A percentile compares a stretch with the other conserved stretches of the same genome.
These are phyloP conservation scores for Leptinotarsa tumamoca DNA, from an alignment of 2,888 invertebrate genomes.

Conservation along the genomic window DNA sequence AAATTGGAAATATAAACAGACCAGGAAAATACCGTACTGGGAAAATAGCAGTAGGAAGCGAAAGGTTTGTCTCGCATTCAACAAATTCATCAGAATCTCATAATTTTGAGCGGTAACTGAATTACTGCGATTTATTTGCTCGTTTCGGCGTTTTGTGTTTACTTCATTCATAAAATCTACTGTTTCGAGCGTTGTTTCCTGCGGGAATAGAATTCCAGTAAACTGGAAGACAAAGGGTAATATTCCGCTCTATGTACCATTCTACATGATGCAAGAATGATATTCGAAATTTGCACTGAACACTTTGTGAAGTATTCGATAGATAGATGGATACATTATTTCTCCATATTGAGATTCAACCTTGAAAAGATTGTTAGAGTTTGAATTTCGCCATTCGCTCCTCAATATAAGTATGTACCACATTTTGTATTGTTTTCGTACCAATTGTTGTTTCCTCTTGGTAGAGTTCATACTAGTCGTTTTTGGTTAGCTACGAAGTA, in stretches of 20 bases:
- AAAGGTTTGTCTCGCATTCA: neutral
- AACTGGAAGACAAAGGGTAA: constrained; percentile 15
- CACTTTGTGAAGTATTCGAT: too few species aligned
- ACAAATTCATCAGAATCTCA: constrained; percentile 3
- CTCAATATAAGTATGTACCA: too few species aligned
- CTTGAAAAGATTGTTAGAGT: too few species aligned
- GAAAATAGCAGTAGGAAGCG: neutral
- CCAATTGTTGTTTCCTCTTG: too few species aligned
- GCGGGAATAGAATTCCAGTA: neutral
- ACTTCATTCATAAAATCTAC: constrained; percentile 16
- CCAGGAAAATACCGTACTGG: neutral
- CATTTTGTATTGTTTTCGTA: too few species aligned
- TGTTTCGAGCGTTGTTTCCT: constrained; percentile 12
- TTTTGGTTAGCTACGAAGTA: too few species aligned
- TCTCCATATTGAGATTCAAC: too few species aligned
- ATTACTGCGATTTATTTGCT: constrained; percentile 20
- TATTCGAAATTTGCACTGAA: neutral
- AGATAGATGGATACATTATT: too few species aligned
- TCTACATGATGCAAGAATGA: neutral
- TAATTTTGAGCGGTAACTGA: constrained; percentile 11
- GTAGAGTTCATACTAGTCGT: too few species aligned
- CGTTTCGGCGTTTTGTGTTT: constrained; percentile 12
- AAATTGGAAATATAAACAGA: neutral
- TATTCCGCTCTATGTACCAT: constrained; percentile 1
- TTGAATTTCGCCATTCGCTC: too few species aligned